phyloP scores from a whole-genome alignment of 2,888 invertebrate species.

The Drosophila multiciliata region DNA sequence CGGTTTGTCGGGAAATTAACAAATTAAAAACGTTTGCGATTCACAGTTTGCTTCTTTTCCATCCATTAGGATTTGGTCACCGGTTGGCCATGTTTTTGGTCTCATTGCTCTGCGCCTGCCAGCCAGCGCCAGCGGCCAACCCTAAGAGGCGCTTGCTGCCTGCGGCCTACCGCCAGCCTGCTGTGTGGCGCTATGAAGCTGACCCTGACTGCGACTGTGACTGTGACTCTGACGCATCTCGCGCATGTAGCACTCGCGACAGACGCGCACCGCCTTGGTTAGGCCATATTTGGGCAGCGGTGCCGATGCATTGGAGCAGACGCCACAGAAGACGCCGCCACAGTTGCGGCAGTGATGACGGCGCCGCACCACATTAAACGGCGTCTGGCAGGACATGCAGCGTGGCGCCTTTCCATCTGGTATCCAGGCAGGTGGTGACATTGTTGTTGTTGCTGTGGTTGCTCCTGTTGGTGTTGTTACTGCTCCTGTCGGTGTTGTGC shows the following conservation, averaged over 20 bases:
- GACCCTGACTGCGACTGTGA: conserved; percentile 5
- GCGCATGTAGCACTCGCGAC: conserved; percentile 86
- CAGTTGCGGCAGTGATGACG: conserved; percentile 99
- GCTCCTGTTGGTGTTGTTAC: conserved; percentile 38
- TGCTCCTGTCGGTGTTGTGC: conserved; percentile 46
- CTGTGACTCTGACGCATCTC: conserved; percentile 59
- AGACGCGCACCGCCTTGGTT: conserved; percentile 96
- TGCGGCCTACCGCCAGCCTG: conserved; percentile 46
- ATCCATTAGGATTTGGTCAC: conserved; percentile 18
- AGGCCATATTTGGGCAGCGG: conserved; percentile 97
- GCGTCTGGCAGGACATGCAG: conserved; percentile 96
- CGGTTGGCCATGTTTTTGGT: conserved; percentile 33
- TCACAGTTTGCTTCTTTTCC: conserved; percentile 76
- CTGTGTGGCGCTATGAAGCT: conserved; percentile 28
- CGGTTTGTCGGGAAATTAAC: conserved; percentile 46
- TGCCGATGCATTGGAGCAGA: conserved; percentile 96
- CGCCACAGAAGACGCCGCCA: conserved; percentile 96
- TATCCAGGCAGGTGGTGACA: conserved; percentile 94
- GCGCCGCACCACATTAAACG: conserved; percentile 97
- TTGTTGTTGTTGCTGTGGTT: conserved; percentile 56
- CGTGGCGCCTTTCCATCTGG: conserved; percentile 96
- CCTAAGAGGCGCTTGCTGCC: conserved; percentile 77
- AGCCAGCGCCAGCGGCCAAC: conserved; percentile 59
- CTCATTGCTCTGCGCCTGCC: conserved; percentile 47
- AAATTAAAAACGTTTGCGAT: conserved; percentile 59